phyloP scores from a whole-genome alignment of 2,113 vertebrate genomes.

The Nestor notabilis region DNA sequence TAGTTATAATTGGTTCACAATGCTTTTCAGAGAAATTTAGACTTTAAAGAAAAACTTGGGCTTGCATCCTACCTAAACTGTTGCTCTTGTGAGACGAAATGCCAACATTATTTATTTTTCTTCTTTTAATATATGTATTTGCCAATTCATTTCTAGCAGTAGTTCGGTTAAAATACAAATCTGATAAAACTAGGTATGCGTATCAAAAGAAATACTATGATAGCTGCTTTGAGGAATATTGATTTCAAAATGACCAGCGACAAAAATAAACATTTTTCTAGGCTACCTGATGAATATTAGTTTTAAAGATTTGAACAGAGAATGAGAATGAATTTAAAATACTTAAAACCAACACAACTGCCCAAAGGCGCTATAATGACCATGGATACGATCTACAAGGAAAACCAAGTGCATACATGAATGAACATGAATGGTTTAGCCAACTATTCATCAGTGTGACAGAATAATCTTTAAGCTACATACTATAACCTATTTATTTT shows the following conservation, averaged over 20 bases:
- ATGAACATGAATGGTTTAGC: background rate
- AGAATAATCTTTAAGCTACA: background rate
- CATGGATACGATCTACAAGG: background rate
- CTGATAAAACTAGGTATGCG: background rate
- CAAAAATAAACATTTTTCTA: background rate
- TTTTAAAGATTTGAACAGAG: background rate
- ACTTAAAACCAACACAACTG: background rate
- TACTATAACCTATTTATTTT: background rate
- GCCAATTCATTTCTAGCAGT: background rate
- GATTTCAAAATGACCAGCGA: background rate
- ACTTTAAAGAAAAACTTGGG: background rate
- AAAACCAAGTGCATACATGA: background rate
- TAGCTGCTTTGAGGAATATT: background rate
- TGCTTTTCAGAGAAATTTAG: background rate
- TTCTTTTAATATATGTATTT: background rate
- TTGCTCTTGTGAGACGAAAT: background rate
- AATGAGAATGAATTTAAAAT: background rate
- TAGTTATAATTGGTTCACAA: background rate
- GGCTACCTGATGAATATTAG: background rate
- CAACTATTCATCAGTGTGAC: background rate
- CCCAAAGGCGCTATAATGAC: background rate
- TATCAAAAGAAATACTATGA: background rate
- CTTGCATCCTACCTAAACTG: background rate
- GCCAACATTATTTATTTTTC: background rate
- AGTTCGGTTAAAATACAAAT: background rate